Base-by-base conservation (phyloP, 2,797 vertebrate genomes). In the Oceanodroma leucorhoa region DNA sequence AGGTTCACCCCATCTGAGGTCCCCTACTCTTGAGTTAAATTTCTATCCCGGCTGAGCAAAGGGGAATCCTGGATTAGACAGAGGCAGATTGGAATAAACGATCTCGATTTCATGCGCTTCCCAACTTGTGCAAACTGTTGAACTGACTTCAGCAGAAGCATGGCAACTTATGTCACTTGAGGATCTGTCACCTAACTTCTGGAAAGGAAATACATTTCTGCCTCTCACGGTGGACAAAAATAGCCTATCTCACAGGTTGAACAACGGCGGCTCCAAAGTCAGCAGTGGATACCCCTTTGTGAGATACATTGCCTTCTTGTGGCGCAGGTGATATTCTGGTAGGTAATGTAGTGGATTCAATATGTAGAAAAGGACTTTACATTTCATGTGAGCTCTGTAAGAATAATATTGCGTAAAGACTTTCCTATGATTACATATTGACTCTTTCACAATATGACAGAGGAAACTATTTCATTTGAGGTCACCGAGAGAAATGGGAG, bases 301-400 rank as follows among this genome's bases (percentile, higher is more conserved):
- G 51, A 84, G 40, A 45, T 18, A 20, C n/a, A 12, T 14, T 54
- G 45, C 45, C 32, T 72, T n/a, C 26, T 24, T 51, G 41, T 0
- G 1, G 48, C 1, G 2, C 10, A 10, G 50, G 10, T 23, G 57
- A 21, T 29, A n/a, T 58, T 46, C 60, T 80, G 26, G 30, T 32
- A n/a, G 21, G 36, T 32, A 46, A 80, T 0, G 0, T 9, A 29
- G 8, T 7, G 23, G 30, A 72, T 48, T 30, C 23, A 50, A 3
- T 10, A 9, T 5, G 21, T 46, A n/a, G 27, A 58, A 88, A 61
- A 61, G 34, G 27, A 45, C 19, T 84, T 78, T 2, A 11, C 7
- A 10, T 71, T 85, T 72, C 43, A 16, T 11, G 30, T 17, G 41
- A 43, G 34, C 30, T 75, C 58, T 50, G 22, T 17, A 58, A n/a